phyloP scores from a whole-genome alignment of 2,797 vertebrate genomes.

The Pangasius macronema region DNA sequence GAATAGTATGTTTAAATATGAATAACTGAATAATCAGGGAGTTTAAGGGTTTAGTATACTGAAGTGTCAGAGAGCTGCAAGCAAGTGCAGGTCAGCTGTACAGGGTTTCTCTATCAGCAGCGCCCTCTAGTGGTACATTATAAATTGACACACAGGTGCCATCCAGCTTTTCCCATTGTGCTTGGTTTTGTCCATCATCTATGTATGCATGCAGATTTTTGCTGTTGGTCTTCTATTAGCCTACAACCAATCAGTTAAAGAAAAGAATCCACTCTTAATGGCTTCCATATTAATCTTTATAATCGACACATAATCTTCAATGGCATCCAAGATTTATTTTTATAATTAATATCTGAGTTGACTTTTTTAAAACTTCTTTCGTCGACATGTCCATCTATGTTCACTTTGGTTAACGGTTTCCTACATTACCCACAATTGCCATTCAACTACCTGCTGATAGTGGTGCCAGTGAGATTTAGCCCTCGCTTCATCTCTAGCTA shows the following conservation, averaged over 20 bases:
- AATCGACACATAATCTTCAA: background rate
- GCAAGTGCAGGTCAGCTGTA: background rate
- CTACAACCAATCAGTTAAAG: background rate
- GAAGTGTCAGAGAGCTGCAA: background rate
- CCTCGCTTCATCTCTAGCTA: background rate
- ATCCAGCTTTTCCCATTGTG: background rate
- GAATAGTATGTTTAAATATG: background rate
- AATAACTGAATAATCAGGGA: background rate
- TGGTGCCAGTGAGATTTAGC: background rate
- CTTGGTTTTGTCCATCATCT: background rate
- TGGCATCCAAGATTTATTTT: background rate
- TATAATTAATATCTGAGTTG: background rate
- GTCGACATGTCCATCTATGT: background rate
- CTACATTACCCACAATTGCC: background rate
- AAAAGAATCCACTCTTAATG: background rate
- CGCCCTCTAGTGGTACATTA: conserved; percentile 26
- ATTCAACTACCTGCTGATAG: background rate
- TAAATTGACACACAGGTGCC: background rate
- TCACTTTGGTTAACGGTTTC: background rate
- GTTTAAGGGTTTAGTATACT: background rate
- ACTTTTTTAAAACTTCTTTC: background rate
- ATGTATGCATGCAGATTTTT: background rate
- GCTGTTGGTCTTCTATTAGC: background rate
- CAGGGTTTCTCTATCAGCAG: conserved; percentile 1
- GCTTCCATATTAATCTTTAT: background rate